phyloP scores from a whole-genome alignment of 2,888 invertebrate species.

The Pseudococcus viburni region DNA sequence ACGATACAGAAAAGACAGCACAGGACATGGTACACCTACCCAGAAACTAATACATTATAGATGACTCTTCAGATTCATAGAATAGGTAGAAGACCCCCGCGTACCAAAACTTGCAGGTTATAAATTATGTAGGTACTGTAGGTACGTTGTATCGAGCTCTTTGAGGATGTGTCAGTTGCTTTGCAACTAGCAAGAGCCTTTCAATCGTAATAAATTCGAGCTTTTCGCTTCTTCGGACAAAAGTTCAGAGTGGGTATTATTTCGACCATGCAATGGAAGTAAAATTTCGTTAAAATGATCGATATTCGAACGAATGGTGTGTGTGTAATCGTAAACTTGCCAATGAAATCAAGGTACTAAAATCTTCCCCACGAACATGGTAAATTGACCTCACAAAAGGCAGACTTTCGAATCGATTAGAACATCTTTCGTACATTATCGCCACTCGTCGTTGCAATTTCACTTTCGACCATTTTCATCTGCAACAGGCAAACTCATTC shows the following conservation, averaged over 20 bases:
- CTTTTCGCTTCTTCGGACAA: not conserved
- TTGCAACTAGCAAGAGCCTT: not conserved
- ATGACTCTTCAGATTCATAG: slow-evolving; percentile 9
- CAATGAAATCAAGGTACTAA: not conserved
- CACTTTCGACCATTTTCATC: not conserved
- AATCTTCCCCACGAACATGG: not conserved
- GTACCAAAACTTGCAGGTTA: not conserved
- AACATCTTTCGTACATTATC: not conserved
- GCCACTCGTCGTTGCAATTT: not conserved
- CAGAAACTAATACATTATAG: slow-evolving; percentile 21
- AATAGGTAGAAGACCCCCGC: not conserved
- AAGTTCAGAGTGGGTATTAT: not conserved
- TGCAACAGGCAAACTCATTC: not conserved
- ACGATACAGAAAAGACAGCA: not conserved
- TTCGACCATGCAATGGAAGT: too few species aligned
- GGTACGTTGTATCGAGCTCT: not conserved
- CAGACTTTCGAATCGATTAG: not conserved
- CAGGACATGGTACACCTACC: not conserved
- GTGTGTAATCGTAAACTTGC: too few species aligned
- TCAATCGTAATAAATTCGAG: not conserved
- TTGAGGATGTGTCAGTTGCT: not conserved
- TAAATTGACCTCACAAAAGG: not conserved
- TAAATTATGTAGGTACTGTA: not conserved
- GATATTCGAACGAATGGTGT: too few species aligned
- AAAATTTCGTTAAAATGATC: too few species aligned